Evolutionary conservation across 2,888 invertebrate genomes (phyloP), one percentile per base, ranked within the genome.

Genomic region (Helobdella robusta): DNA sequence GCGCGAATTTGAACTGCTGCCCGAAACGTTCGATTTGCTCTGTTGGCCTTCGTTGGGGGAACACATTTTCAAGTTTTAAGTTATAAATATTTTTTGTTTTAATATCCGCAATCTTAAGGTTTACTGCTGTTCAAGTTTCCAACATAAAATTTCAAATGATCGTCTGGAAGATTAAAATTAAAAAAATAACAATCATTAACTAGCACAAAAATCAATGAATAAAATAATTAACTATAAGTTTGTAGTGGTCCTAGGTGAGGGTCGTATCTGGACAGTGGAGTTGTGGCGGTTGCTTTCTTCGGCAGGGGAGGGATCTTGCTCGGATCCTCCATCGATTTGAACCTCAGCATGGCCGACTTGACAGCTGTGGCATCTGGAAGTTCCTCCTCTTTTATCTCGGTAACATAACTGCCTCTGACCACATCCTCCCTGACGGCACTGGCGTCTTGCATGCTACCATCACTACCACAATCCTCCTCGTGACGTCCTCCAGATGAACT

Each of bases 301-400:
- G 25, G 71, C 28, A 58, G 66, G 18, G 71, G 71, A 15, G 69
- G 68, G 4, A 67, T 59, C 59, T 60, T 65, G 15, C 46, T 54
- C n/a, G 64, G 64, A n/a, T 68, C 70, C 65, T 71, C 71, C 67
- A 71, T 67, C 18, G 68, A 68, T 64, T 67, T 69, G 68, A 72
- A 72, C 44, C 62, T 36, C n/a, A 18, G 40, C 62, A 62, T 62
- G 30, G 62, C 62, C 15, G 44, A 44, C 30, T 62, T 62, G 30
- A 62, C 62, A 20, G 62, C 62, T 40, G 48, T 50, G 25, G 25
- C 11, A 30, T 62, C 62, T 6, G 62, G 62, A 28, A 62, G 62
- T 62, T 62, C 62, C 23, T 62, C 62, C 35, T 62, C 32, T 30
- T 32, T 28, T 18, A 62, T 62, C 50, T 62, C 62, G 1, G 62